Evolutionary conservation across 2,113 vertebrate genomes (phyloP), one percentile per base, ranked within the genome.

Genomic region (Cyprinodon brontotheroides): DNA sequence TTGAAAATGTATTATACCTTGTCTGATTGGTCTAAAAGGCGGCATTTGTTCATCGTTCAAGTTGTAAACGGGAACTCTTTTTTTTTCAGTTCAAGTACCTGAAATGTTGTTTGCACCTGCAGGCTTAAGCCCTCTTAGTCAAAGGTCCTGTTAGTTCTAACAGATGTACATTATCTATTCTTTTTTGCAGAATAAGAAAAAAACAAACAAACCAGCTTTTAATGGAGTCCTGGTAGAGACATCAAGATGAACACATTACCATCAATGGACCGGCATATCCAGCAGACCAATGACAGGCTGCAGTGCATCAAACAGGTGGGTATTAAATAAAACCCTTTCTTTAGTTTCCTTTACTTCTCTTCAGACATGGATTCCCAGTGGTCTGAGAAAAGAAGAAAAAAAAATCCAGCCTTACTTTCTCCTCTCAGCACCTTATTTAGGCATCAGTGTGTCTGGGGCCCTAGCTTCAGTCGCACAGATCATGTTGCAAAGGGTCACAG

Each of bases 201-300:
- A 89, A 86, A 92, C 93, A 90, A 90, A 84, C 29, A 29, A 29
- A 29, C 29, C 29, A 29, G 92, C 93, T 95, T 87, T 99, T 98
- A 95, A 99, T 99, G 98, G 98, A 97, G 97, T 97, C 95, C 95
- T 96, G 97, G 95, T 99, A 99, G 96, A 97, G 94, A 92, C 95
- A 94, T 94, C 96, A 98, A 95, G 94, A 99, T 99, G 98, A 99
- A 99, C 94, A 96, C 98, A 92, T 83, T 95, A 92, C 94, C 95
- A 85, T 95, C 95, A 5, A 99, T 99, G 98, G 98, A 99, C 95
- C 96, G 98, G 94, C 98, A 99, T 94, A 99, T 99, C 95, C 98
- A 99, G 95, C 98, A 99, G 96, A 99, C 98, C 94, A 99, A 99
- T 87, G 98, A 99, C 94, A 95, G 98, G 86, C 95, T 99, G 95